Evolutionary conservation across 2,888 invertebrate species (phyloP), one percentile per base, ranked within the genome.

Genomic region (Thecocarcelia acutangulata): DNA sequence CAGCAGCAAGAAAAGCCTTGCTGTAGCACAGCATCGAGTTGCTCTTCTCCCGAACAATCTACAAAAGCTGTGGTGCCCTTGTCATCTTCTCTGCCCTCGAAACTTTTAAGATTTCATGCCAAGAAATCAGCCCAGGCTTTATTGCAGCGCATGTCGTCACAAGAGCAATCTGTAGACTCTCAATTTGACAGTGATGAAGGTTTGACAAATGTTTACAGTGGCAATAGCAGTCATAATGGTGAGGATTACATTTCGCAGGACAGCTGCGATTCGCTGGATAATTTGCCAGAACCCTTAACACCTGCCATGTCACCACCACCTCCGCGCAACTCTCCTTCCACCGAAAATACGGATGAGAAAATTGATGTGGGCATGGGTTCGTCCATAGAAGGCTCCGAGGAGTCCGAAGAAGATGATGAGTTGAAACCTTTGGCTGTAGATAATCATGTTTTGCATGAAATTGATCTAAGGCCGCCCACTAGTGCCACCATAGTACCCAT

Each of bases 351-450:
- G 24, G 87, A 88, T 12, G 87, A 87, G 61, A 82, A 87, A n/a
- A 85, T 90, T 8, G 85, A 85, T 69, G 87, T 88, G 15, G 88
- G 88, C 72, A 88, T 89, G 87, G 88, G 88, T 6, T 87, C 88
- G 0, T 88, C 89, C 13, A 88, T 89, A 15, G 88, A 87, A 1
- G 88, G 88, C 28, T 88, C 89, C 0, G 88, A 87, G 78, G 89
- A 90, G 58, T 90, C 91, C 0, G 91, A 91, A 77, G 91, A 90
- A 78, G 90, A 90, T 52, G 91, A 91, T 82, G 90, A 91, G 61
- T 84, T 91, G 13, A 90, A 91, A 70, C 91, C 91, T 3, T 83
- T 91, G 76, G 90, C 91, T 9, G 87, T 90, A 37, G 91, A 90
- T 77, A 90, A 90, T 86, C 90, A 90, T 79, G 88, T 89, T 2